Base-by-base conservation (phyloP, 2,888 invertebrate species). In the Pyrrhia umbra region DNA sequence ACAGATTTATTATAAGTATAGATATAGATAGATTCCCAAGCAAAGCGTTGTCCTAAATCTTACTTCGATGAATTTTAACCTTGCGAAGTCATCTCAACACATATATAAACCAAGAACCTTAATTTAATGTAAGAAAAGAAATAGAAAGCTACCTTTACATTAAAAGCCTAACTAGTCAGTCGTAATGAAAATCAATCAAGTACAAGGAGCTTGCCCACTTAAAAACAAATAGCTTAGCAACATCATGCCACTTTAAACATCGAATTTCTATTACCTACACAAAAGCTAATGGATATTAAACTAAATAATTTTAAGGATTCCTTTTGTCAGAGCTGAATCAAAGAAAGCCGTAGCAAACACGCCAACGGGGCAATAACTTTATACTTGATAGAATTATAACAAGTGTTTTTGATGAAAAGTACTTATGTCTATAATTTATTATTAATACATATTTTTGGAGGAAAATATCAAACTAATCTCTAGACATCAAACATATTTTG, bases 181-280 rank as follows among this genome's bases (percentile, higher is more conserved):
- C 50, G 54, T 77, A 80, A 79, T 81, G 73, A 75, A 75, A 71
- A 77, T 63, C 77, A 71, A 82, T 80, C 81, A 74, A 61, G 62
- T 63, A 67, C 63, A 50, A 63, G 68, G 66, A 70, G 46, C 43
- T 39, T 30, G 16, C 40, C 39, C 34, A 52, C 47, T 40, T 42
- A 42, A 25, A 39, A 63, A 45, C 49, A 55, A 66, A 61, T 62
- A 52, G 16, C 60, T 15, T 56, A 62, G 50, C 57, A 58, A 49
- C 46, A n/a, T 47, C 46, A 51, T 25, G 54, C 23, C 54, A 64
- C 62, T 76, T 57, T 47, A 49, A 46, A 50, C 60, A 64, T 54
- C 39, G 43, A 69, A 56, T 76, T 74, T 62, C 57, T 45, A 68
- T 63, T 59, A n/a, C n/a, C n/a, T n/a, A 37, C 47, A 57, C 56